Evolutionary conservation across 2,888 invertebrate species (phyloP), one percentile per base, ranked within the genome.

Genomic region (Lamproptera curius): DNA sequence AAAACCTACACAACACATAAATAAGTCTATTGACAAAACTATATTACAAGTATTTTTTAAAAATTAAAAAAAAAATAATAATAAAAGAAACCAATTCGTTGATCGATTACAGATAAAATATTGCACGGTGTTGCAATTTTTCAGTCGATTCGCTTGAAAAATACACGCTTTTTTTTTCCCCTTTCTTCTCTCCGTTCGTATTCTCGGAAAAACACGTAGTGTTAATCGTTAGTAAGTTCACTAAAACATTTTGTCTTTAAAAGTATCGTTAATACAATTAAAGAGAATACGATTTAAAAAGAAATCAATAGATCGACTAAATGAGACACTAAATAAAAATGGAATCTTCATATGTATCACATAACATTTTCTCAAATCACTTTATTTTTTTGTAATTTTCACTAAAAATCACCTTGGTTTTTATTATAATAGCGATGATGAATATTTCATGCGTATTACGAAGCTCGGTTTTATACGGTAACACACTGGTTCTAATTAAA

Each of bases 331-430:
- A 81, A 74, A 62, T 61, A 65, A 82, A 82, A 82, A 84, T 82
- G 82, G 84, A 82, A 84, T 81, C 65, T 68, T 62, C 58, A 67
- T 70, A 5, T 73, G 59, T 82, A 85, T 84, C 84, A 85, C 84
- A 85, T 72, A 65, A 65, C 65, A 65, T 59, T 56, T 55, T 55
- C 46, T 46, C 55, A 57, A 58, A 42, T 34, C 42, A 20, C 17
- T 9, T 8, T n/a, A n/a, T n/a, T n/a, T n/a, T n/a, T n/a, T n/a
- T n/a, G n/a, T n/a, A n/a, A n/a, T n/a, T n/a, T n/a, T n/a, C n/a
- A n/a, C n/a, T n/a, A n/a, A n/a, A n/a, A n/a, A n/a, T n/a, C n/a
- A n/a, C n/a, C n/a, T n/a, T n/a, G n/a, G n/a, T n/a, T n/a, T n/a
- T n/a, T n/a, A n/a, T n/a, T n/a, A n/a, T n/a, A n/a, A n/a, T n/a